phyloP scores from a whole-genome alignment of 2,888 invertebrate genomes.

The Hybos culiciformis region DNA sequence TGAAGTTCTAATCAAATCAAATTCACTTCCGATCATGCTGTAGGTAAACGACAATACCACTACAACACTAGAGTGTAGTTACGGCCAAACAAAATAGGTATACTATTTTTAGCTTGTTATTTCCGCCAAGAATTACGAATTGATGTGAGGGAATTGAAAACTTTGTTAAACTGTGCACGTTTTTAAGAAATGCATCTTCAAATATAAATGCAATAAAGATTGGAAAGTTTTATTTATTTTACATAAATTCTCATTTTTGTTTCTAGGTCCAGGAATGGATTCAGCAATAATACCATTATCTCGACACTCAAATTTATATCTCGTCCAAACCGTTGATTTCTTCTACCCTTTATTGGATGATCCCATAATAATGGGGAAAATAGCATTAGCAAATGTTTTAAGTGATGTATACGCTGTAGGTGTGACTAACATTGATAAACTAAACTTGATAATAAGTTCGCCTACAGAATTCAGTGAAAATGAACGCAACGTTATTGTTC shows the following conservation, averaged over 20 bases:
- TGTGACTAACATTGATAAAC: slow-evolving; percentile 65
- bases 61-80: too few relatives aligned
- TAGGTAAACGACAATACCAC: too few relatives aligned
- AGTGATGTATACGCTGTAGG: slow-evolving; percentile 79
- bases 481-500: slow-evolving; percentile 58
- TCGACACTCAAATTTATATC: slow-evolving; percentile 53
- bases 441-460: slow-evolving; percentile 62
- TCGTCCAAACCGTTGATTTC: slow-evolving; percentile 77
- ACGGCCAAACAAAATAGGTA: too few relatives aligned
- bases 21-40: too few relatives aligned
- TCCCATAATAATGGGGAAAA: slow-evolving; percentile 69
- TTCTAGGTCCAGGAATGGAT: slow-evolving; percentile 66
- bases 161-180: too few relatives aligned
- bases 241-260: slow-evolving; percentile 9
- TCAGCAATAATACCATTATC: slow-evolving; percentile 60
- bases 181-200: neutral
- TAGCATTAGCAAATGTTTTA: slow-evolving; percentile 70
- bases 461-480: slow-evolving; percentile 62
- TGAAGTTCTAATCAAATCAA: too few relatives aligned
- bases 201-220: neutral
- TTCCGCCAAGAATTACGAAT: too few relatives aligned
- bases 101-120: too few relatives aligned
- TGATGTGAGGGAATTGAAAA: slow-evolving; percentile 25
- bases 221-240: neutral
- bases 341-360: slow-evolving; percentile 79